Percentiles rank a stretch among this genome's conserved stretches.
Evolutionary conservation across 2,797 vertebrate genomes (phyloP).

Genomic region (Garrulus glandarius): DNA sequence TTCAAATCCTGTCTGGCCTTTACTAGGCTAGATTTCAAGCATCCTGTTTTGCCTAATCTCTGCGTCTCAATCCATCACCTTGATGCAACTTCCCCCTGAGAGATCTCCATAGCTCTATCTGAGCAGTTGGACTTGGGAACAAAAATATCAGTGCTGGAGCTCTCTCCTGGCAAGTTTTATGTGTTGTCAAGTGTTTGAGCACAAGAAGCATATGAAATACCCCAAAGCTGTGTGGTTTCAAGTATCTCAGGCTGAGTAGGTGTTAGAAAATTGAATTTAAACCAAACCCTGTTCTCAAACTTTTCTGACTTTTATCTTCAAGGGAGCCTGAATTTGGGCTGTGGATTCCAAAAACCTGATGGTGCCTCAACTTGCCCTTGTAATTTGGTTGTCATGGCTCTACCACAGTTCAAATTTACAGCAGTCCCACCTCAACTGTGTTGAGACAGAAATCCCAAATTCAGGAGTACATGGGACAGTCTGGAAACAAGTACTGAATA

Average conservation of each 20-base stretch:
- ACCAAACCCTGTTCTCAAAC: background rate
- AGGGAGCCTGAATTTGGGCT: background rate
- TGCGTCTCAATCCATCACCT: conserved; percentile 26
- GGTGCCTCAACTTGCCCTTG: background rate
- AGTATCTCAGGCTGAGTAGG: conserved; percentile 2
- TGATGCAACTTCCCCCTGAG: conserved; percentile 35
- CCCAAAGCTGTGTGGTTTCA: conserved; percentile 5
- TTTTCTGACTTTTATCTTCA: conserved; percentile 5
- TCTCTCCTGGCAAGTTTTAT: conserved; percentile 5
- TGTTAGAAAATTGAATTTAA: conserved; percentile 34
- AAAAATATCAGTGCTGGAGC: background rate
- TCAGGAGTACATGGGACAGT: background rate
- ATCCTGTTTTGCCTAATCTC: conserved; percentile 38
- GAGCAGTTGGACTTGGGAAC: background rate
- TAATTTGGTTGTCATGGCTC: background rate
- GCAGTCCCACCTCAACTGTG: background rate
- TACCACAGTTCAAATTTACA: background rate
- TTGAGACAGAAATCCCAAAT: background rate
- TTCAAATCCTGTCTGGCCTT: conserved; percentile 50
- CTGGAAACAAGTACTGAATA: background rate
- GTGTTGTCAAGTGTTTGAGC: conserved; percentile 18
- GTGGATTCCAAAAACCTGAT: background rate
- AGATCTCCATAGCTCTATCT: background rate
- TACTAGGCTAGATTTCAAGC: conserved; percentile 43
- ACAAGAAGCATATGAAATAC: conserved; percentile 4